Base-by-base conservation (phyloP, 2,888 invertebrate genomes). In the Syrphus vitripennis region DNA sequence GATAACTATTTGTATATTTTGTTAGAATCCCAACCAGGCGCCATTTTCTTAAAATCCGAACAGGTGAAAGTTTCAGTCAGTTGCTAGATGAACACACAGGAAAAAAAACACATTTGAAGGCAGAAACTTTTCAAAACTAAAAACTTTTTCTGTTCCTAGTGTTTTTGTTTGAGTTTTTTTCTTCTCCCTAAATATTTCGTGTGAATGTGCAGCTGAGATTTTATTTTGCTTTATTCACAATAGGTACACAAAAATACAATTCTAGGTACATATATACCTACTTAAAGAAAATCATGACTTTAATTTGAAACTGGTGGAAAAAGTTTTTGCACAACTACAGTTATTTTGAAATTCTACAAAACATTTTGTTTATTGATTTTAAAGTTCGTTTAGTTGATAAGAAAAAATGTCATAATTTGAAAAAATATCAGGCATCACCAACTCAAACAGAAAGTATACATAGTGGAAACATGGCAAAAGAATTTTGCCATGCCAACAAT, bases 171-270 rank as follows among this genome's bases (percentile, higher is more conserved):
- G 34, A 3, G 12, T 14, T 37, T 65, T 24, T 40, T 37, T 26
- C 26, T 34, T 45, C 4, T 24, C 24, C 12, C 0, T 21, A 1
- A 29, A 16, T 12, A 10, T 6, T 63, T 69, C 67, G 59, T 55
- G 21, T 34, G 53, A 65, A 76, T 67, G 45, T 80, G 72, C 84
- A 84, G 76, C 81, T 77, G 81, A 61, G 84, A 84, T 75, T 84
- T 70, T 59, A 19, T 79, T 21, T 67, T n/a, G 9, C 71, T 67
- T 34, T 57, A 50, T 67, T 65, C 45, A 48, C 55, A 57, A 42
- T 59, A n/a, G n/a, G n/a, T n/a, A 34, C 45, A 65, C 42, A 65
- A 29, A 53, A 53, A 19, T 16, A 26, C 63, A 65, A 29, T 31
- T 14, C 12, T 63, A 6, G 3, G 29, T 12, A 37, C 0, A 26